A percentile compares a stretch with the other conserved stretches of the same genome.
These are phyloP conservation scores for Clarias fuscus DNA, from an alignment of 2,797 vertebrate species.

Conservation along the genomic window DNA sequence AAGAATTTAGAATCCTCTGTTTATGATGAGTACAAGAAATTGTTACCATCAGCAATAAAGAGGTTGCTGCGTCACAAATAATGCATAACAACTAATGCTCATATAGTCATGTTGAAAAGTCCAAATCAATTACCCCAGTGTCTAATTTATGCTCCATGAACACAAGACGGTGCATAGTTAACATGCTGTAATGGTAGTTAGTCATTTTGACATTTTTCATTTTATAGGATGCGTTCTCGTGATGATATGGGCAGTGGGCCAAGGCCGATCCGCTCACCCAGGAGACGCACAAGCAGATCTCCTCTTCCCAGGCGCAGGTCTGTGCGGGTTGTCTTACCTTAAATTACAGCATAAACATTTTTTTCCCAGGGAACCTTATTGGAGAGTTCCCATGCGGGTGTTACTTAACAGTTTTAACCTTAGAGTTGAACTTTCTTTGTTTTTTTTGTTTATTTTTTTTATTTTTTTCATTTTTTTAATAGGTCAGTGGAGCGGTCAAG, in stretches of 20 bases:
- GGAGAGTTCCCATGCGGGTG: not conserved
- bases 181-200: not conserved
- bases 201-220: not conserved
- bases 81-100: not conserved
- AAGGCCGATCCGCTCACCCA: conserved; percentile 77
- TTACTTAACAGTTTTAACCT: not conserved
- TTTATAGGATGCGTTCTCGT: conserved; percentile 74
- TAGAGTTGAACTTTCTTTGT: not conserved
- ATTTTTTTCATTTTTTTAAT: not conserved
- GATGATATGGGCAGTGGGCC: conserved; percentile 79
- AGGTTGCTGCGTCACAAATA: not conserved
- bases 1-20: not conserved
- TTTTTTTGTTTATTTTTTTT: not conserved
- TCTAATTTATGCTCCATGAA: not conserved
- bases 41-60: not conserved
- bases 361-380: too few relatives aligned
- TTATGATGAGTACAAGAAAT: not conserved
- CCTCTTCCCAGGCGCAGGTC: conserved; percentile 70
- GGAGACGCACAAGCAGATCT: conserved; percentile 80
- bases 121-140: not conserved
- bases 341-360: not conserved
- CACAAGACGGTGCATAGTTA: not conserved
- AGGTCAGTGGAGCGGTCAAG: conserved; percentile 82
- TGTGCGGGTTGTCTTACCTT: not conserved
- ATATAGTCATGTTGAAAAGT: not conserved